Conservation (phyloP, 2,113 vertebrate genomes). For the Heterotis niloticus region DNA sequence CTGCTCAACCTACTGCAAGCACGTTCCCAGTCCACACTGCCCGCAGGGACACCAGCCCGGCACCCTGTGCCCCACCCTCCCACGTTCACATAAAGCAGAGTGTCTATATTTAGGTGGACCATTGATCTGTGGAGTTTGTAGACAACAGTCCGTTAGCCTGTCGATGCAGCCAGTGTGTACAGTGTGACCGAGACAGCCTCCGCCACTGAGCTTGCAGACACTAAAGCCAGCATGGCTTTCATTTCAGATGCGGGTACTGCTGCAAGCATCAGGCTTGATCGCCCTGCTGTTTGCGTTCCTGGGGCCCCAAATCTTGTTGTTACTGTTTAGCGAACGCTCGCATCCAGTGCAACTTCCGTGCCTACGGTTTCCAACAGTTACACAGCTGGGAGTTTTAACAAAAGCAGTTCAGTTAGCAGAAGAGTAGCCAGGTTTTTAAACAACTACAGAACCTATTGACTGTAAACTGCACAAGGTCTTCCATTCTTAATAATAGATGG, state of each 20-base stretch:
- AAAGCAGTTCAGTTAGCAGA: too few relatives aligned
- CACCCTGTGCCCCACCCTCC: background rate
- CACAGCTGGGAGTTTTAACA: too few relatives aligned
- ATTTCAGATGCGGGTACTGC: background rate
- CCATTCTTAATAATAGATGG: too few relatives aligned
- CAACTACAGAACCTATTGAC: background rate
- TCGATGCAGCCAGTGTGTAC: background rate
- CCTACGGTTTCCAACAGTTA: background rate
- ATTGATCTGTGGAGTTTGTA: constrained; percentile 1
- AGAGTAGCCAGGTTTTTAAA: background rate
- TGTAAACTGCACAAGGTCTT: background rate
- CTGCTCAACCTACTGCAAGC: background rate
- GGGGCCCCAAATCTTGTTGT: background rate
- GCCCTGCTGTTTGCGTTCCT: background rate
- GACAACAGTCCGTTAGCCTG: background rate
- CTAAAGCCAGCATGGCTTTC: background rate
- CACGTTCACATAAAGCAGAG: background rate
- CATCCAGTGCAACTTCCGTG: background rate
- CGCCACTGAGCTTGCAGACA: background rate
- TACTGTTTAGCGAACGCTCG: background rate
- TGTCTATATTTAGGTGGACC: constrained; percentile 23
- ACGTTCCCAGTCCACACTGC: background rate
- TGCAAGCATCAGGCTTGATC: background rate
- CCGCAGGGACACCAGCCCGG: background rate
- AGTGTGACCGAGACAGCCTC: background rate